Base-by-base conservation (phyloP, 2,113 vertebrate genomes). In the Osmerus mordax region DNA sequence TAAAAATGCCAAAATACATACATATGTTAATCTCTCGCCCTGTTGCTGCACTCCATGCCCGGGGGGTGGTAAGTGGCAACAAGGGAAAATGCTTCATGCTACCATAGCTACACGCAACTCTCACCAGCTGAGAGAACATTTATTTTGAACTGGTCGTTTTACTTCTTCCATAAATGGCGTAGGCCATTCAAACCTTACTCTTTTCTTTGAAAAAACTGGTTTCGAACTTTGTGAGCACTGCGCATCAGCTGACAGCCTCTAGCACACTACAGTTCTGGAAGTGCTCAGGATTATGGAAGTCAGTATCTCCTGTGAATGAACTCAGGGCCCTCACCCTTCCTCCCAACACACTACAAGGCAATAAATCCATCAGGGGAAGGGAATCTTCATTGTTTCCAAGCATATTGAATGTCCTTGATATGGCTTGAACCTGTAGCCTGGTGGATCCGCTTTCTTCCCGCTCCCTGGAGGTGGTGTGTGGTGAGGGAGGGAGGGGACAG, bases 391-490 rank as follows among this genome's bases (percentile, higher is more conserved):
- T 60, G 78, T 47, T 78, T 75, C 71, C 9, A 82, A 85, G 71
- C 36, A 19, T 71, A 75, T 76, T 51, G 65, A 41, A 84, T 81
- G 73, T 77, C 16, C 67, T 68, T 70, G 68, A 81, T 81, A 76
- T 75, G 63, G 78, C 75, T 32, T 62, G 58, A 73, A 87, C 83
- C 74, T 78, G 81, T 73, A 79, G 80, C 67, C 75, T 69, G 72
- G 66, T 60, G 65, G 71, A 78, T 85, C 70, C 72, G 81, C 71
- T 77, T 83, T 80, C 71, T 73, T 73, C 60, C 73, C 69, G 78
- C 67, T 85, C 78, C 76, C 78, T 61, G 74, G 76, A 81, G 82
- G 65, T 73, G 76, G 65, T 32, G 63, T 9, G 62, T 65, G 56
- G 58, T 18, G 70, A 77, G 67, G 15, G 55, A 52, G 8, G 21